Base-by-base conservation (phyloP, 2,113 vertebrate species). In the Larimichthys crocea region DNA sequence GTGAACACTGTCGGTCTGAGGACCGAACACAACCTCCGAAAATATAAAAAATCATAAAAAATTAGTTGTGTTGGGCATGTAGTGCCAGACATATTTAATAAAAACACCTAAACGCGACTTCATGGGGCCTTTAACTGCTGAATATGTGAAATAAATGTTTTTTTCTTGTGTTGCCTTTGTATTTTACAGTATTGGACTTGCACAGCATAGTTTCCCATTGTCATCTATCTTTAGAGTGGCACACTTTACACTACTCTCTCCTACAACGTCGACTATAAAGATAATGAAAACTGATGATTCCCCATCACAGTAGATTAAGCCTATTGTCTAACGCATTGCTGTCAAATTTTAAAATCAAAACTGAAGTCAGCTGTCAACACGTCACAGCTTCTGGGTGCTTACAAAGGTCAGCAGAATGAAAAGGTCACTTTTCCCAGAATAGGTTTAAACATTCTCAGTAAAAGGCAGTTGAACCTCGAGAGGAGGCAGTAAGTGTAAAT, bases 301-400 rank as follows among this genome's bases (percentile, higher is more conserved):
- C 35, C 74, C 56, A 20, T 82, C 72, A n/a, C 70, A 14, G 19
- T 7, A 74, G 55, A 0, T 56, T 29, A 16, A 40, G 74, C 24
- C 55, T 20, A 0, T 66, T 9, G 3, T 79, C 44, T 8, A 59
- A 63, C 55, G 20, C 1, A 8, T 40, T 55, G 4, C 10, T 20
- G 64, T 86, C 82, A 88, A 59, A 83, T 24, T 40, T 62, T 50
- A 4, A 60, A 71, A 89, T 87, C 73, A 70, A 62, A 80, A 6
- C 29, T 48, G 55, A 85, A 85, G 80, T 73, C 48, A 4, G 61
- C 56, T 11, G 74, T 84, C 71, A 49, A 80, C 80, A 49, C 77
- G 56, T 79, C 46, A 46, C 73, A 40, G 53, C 74, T 24, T 61
- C 65, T 62, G 42, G 74, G 74, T 31, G 49, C 53, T 84, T 31